Evolutionary conservation across 2,113 vertebrate genomes (phyloP), one percentile per base, ranked within the genome.

Genomic region (Macaca mulatta): DNA sequence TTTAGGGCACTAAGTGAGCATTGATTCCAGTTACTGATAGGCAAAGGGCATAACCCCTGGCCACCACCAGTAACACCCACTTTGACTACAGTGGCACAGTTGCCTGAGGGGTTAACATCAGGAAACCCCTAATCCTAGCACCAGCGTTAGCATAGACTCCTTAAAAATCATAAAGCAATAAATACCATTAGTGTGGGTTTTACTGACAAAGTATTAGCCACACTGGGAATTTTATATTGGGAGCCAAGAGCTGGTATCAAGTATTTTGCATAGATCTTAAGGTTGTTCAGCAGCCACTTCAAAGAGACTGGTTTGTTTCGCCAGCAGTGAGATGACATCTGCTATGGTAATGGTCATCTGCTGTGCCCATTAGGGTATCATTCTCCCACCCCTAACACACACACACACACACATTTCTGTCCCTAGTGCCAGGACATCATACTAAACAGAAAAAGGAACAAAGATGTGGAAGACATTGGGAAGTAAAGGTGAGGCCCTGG

Each of bases 91-190:
- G 43, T 38, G 43, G 13, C 85, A n/a, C 81, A 57, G 2, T 13
- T 69, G 12, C 45, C 48, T 20, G 67, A 77, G 72, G 32, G 13
- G 14, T 91, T 50, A 50, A 25, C 69, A 40, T 27, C 57, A 85
- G 69, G 75, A 85, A 97, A 93, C 70, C 27, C 48, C 38, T 57
- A 7, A 43, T 89, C 38, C 77, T 18, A 22, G 61, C 45, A 84
- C 69, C 83, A 69, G 48, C 43, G 59, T 30, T 32, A 40, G 17
- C n/a, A 2, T 22, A 10, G 27, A 86, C 75, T 38, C 52, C 93
- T 97, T 97, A 89, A 81, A 94, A 98, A 84, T 85, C 91, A 85
- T 93, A 61, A 96, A n/a, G 45, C 90, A 83, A 40, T 67, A 83
- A 67, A 43, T 67, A 95, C 43, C 27, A 38, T 17, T 40, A 67